Evolutionary conservation across 2,888 invertebrate species (phyloP).

Genomic region (Sphinx pinastri): DNA sequence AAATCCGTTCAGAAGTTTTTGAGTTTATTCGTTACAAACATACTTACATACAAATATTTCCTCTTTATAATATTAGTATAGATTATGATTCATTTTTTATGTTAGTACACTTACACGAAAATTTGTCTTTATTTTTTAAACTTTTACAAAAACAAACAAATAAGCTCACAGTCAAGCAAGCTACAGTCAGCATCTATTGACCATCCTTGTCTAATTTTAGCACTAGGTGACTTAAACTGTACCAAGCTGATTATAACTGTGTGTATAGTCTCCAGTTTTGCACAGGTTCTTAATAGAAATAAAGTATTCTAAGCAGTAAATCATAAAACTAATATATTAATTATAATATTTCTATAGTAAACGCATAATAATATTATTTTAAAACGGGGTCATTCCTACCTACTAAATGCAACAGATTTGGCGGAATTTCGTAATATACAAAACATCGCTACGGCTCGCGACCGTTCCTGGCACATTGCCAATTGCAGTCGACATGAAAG

Average conservation of each 20-base stretch:
- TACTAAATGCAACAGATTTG: conserved; percentile 75
- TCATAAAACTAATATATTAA: conserved; percentile 7
- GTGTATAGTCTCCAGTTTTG: background rate
- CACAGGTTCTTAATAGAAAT: background rate
- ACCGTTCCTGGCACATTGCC: conserved; percentile 64
- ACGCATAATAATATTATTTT: conserved; percentile 20
- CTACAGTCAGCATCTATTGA: too few relatives aligned
- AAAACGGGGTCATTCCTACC: conserved; percentile 69
- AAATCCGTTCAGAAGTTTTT: too few relatives aligned
- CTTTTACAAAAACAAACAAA: too few relatives aligned
- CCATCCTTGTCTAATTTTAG: too few relatives aligned
- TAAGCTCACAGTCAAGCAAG: too few relatives aligned
- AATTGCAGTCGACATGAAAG: conserved; percentile 58
- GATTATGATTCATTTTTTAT: too few relatives aligned
- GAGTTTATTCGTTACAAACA: too few relatives aligned
- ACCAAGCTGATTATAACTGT: too few relatives aligned
- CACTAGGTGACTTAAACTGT: background rate
- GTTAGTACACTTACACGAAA: too few relatives aligned
- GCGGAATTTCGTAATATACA: conserved; percentile 80
- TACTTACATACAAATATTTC: too few relatives aligned
- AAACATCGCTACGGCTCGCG: conserved; percentile 60
- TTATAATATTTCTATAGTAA: conserved; percentile 23
- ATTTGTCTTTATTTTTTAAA: too few relatives aligned
- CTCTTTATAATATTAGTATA: too few relatives aligned
- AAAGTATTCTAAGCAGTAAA: background rate